Base-by-base conservation (phyloP, 2,797 vertebrate genomes). In the Craterocephalus amniculus region DNA sequence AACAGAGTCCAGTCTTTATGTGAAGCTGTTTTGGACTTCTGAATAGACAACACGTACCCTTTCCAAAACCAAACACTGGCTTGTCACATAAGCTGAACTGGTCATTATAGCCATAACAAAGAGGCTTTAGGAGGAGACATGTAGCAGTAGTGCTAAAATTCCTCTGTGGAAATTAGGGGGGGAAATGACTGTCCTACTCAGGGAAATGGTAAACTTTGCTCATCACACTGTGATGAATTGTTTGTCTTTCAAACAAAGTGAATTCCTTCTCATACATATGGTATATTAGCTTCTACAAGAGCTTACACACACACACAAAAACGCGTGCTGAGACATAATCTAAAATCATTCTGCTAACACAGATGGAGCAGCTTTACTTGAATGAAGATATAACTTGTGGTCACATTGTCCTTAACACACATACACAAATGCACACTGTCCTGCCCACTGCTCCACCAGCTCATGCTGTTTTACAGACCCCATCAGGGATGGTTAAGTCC, bases 81-180 rank as follows among this genome's bases (percentile, higher is more conserved):
- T 59, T 73, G 81, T 92, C 87, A 80, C 83, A 84, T 81, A 59
- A 74, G 83, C 89, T 86, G 68, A 86, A 90, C 81, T 80, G 80
- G 35, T 84, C 87, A 84, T 84, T 84, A 87, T 76, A 93, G 87
- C 87, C 89, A 90, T 89, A 92, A 94, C 93, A 93, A 89, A 88
- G 85, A 86, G 81, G 84, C 82, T 88, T 89, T 83, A 82, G 78
- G 70, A 80, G 81, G 90, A 88, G 84, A 90, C 85, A 55, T 72
- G 70, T 74, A 80, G 90, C 87, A 87, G 90, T 92, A 88, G 81
- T 16, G 63, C 70, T 67, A 70, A 81, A 86, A 91, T 89, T 83
- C 82, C 83, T 83, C 68, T 35, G 70, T 89, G 83, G 68, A 89
- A 88, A 83, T 87, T 80, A 69, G 38, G 76, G 71, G 64, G 69